Evolutionary conservation across 2,888 invertebrate genomes (phyloP), one percentile per base, ranked within the genome.

Genomic region (Aproaerema taeniolella): DNA sequence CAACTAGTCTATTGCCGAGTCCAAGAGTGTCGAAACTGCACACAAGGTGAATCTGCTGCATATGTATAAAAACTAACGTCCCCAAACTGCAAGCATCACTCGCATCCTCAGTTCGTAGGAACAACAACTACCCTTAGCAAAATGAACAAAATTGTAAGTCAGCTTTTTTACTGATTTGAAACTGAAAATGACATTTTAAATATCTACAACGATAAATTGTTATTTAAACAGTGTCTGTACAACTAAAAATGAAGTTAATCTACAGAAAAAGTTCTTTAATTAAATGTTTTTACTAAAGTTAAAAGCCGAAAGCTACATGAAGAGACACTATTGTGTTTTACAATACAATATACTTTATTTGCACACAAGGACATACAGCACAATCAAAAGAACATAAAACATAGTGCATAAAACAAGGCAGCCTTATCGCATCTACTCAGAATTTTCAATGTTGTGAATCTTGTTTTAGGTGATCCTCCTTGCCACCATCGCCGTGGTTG

Each of bases 41-140:
- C 52, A 72, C 86, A 86, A 86, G 83, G 86, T 85, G 82, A 85
- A 81, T 86, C 83, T 75, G 43, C 52, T 50, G 54, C 26, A 9
- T 61, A 59, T 51, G 77, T 86, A 86, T 86, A 86, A 75, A 86
- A 85, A 78, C 72, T 75, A 76, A 64, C 74, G 78, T 70, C 70
- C 56, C 58, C 63, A 55, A 68, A 66, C 58, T 40, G 48, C 53
- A 50, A 47, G 64, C 72, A 81, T 74, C 78, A 74, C 55, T 66
- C 58, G 60, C 63, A 69, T 74, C 70, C 61, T 75, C 70, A 66
- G 64, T 67, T 69, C 53, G 57, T 58, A 63, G 61, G 63, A 63
- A 72, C 56, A 56, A 28, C 20, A 53, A 54, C 58, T 58, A 60
- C 56, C 49, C n/a, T 46, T 43, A 45, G 35, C 63, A 77, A 68